Evolutionary conservation across 1,140 invertebrate species (phyloP), one percentile per base, ranked within the genome.

Genomic region (Aphaenogaster ashmeadi): DNA sequence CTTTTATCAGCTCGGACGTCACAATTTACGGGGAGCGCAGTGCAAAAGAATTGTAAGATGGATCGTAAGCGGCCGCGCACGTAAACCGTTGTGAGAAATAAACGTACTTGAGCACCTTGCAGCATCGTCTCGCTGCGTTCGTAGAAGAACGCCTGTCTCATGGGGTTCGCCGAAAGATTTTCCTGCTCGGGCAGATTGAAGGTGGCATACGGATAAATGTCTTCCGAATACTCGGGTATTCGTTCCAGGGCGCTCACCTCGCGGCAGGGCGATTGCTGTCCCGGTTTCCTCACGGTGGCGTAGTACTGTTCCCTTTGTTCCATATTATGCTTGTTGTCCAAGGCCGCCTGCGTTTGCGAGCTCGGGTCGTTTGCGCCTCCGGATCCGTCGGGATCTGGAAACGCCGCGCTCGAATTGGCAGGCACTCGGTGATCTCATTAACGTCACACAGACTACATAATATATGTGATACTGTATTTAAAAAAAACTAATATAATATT

Each of bases 181-280:
- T 96, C 96, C 93, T 96, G 96, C 92, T 96, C 96, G 81, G 96
- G 95, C 89, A 97, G 95, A 94, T 97, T 96, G 93, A 97, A 97
- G 83, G 96, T 97, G 72, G 96, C 96, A 93, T 97, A 97, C 38
- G 96, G 96, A 94, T 97, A 97, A 92, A 97, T 96, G 89, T 97
- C 96, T 94, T 97, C 96, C 56, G 96, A 96, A 94, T 96, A 96
- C 92, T 96, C 96, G 89, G 96, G 96, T 92, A 96, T 96, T 75
- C 96, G 94, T 92, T 96, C 96, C 89, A 96, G 93, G 74, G 94
- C 95, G 92, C 94, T 95, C 87, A 96, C 94, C 93, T 96, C 96
- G 67, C 94, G 94, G 91, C 95, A 94, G 18, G 96, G 95, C 41
- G 96, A 96, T 87, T 96, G 96, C 78, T 96, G 95, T 64, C 95